Base-by-base conservation (phyloP, 1,140 invertebrate species). In the Apis florea region DNA sequence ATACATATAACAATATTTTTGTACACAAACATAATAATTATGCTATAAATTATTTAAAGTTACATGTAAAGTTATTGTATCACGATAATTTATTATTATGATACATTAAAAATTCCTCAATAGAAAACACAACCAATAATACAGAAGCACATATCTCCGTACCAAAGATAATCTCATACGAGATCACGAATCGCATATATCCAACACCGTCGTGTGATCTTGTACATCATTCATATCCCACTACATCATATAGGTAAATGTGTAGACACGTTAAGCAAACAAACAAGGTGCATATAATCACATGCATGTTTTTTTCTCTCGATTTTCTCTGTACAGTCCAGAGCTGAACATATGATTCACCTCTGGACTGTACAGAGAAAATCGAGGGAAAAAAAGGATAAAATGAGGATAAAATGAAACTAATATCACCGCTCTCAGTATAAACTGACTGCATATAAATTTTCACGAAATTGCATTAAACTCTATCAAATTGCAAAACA, bases 401-500 rank as follows among this genome's bases (percentile, higher is more conserved):
- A n/a, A n/a, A n/a, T n/a, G n/a, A n/a, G n/a, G 12, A 51, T 24
- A 53, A 74, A 54, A 56, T 74, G 75, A 59, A 83, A 84, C 74
- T 87, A 87, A 89, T 79, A 75, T 12, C 75, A 72, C 86, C 56
- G 19, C 17, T 40, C 84, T 81, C 58, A 85, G 83, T 89, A 89
- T 88, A 89, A 89, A 90, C 88, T 88, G 73, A 71, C 87, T 81
- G 83, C 89, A 88, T 90, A 90, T 85, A 90, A 89, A 90, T 90
- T 90, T 90, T 63, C 78, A 87, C 72, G 75, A 58, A 79, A 87
- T 87, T 82, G 86, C 84, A 82, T 90, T 90, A 90, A 89, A 89
- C 79, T 72, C 70, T 84, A 83, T 67, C 78, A 81, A 72, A 79
- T 58, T 80, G 69, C 72, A 75, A 59, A n/a, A 69, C 26, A 12